Base-by-base conservation (phyloP, 1,140 invertebrate species). In the Potamilus streckersoni region DNA sequence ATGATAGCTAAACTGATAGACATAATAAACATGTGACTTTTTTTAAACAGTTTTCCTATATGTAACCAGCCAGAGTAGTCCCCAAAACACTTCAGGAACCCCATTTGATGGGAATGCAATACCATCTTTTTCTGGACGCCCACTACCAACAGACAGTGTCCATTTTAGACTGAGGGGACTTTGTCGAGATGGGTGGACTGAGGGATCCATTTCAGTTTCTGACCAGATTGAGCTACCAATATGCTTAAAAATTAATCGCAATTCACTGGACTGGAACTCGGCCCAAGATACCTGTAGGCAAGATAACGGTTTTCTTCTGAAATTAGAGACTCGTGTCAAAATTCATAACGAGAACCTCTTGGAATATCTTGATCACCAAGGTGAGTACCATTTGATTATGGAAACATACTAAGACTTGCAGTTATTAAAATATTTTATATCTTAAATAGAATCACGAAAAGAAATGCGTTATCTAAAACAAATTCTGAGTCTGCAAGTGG, bases 201-300 rank as follows among this genome's bases (percentile, higher is more conserved):
- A 38, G 14, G 73, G 73, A 23, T 64, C 38, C 11, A 74, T 69
- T n/a, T 62, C 49, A 17, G 56, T 64, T 27, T 17, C 55, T 16
- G 58, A 62, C n/a, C 69, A 69, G n/a, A 67, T 61, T 49, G 69
- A 71, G 57, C 71, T 76, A 55, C 69, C 74, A 49, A 59, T 76
- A 16, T 76, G 74, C 60, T 58, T 76, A 20, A 76, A 76, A 61
- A 59, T 76, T 49, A 76, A 76, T 65, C 62, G 56, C n/a, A 23
- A 76, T 23, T 49, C 67, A 38, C 69, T 57, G 20, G 60, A 61
- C 13, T 76, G 74, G 74, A 17, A 58, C 49, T 69, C 65, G 27
- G 74, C 74, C 1, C 69, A 76, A 23, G 23, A 38, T n/a, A 31
- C 61, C 0, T 76, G 74, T 19, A 63, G 74, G 49, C 66, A 71